Percentiles rank a stretch among this genome's conserved stretches.
Evolutionary conservation across 2,888 invertebrate genomes (phyloP).

Genomic region (Drosophila algonquin): DNA sequence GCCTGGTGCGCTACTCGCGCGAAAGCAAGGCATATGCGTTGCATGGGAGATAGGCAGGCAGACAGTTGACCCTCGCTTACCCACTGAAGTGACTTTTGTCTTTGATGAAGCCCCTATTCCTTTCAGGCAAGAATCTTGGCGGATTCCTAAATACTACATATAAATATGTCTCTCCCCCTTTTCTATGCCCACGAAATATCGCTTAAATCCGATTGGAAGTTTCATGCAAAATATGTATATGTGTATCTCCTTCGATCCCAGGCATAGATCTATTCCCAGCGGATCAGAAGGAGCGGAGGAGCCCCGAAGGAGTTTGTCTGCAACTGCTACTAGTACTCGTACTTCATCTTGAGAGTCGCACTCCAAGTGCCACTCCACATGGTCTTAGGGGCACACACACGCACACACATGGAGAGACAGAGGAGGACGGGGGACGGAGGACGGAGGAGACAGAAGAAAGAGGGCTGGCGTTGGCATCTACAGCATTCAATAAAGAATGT

Average conservation of each 20-base stretch:
- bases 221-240: no score
- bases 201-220: neutral
- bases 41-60: no score
- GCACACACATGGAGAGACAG: conserved; percentile 5
- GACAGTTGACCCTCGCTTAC: no score
- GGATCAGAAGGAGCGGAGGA: neutral
- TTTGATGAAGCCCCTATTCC: no score
- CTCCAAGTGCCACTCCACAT: conserved; percentile 76
- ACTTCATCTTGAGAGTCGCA: conserved; percentile 64
- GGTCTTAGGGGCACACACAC: conserved; percentile 50
- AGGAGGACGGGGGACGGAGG: neutral
- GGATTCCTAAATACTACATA: no score
- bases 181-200: no score
- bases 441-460: conserved; percentile 2
- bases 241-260: neutral
- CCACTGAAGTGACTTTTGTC: no score
- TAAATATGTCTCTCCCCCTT: no score
- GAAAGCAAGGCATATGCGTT: conserved; percentile 24
- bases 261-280: conserved; percentile 10
- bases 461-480: conserved; percentile 64
- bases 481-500: conserved; percentile 79
- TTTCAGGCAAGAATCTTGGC: no score
- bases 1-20: conserved; percentile 41
- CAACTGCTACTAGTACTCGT: conserved; percentile 53
- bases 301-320: neutral